Conservation (phyloP, 2,888 invertebrate genomes). For the Portevinia maculata region DNA sequence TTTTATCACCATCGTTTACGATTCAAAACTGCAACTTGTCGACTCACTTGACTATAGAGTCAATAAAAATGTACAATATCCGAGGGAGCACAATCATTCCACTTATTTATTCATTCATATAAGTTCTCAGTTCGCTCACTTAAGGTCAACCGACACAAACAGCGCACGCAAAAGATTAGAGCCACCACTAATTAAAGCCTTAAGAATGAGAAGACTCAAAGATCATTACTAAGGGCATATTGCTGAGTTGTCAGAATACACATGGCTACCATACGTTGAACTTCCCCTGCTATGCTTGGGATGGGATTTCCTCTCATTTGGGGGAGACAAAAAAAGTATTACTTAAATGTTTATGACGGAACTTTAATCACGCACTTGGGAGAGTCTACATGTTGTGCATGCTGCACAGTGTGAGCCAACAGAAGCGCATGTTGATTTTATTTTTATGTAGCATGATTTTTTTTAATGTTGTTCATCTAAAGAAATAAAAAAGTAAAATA, state of each 20-base stretch:
- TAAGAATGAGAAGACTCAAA: conserved; percentile 35
- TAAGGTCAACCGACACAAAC: conserved; percentile 40
- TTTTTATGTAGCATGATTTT: conserved; percentile 25
- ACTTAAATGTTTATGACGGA: conserved; percentile 58
- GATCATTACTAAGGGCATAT: conserved; percentile 60
- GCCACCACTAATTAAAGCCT: conserved; percentile 25
- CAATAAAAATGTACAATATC: conserved; percentile 25
- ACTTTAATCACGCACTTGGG: conserved; percentile 60
- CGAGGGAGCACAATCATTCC: conserved; percentile 19
- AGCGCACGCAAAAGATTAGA: conserved; percentile 40
- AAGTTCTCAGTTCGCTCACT: conserved; percentile 3
- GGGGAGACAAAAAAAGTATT: conserved; percentile 24
- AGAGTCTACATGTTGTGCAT: conserved; percentile 9
- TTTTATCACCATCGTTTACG: conserved; percentile 53
- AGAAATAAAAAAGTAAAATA: conserved; percentile 53
- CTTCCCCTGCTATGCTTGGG: neutral
- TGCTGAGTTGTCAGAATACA: conserved; percentile 44
- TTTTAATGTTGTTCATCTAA: conserved; percentile 45
- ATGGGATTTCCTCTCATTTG: conserved; percentile 3
- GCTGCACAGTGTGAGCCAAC: neutral
- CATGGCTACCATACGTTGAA: conserved; percentile 44
- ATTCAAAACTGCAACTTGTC: conserved; percentile 38
- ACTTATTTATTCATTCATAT: conserved; percentile 23
- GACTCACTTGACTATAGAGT: conserved; percentile 49
- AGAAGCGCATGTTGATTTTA: conserved; percentile 41